Conservation (phyloP, 1,140 invertebrate species). For the Drosophila nigromelanica region DNA sequence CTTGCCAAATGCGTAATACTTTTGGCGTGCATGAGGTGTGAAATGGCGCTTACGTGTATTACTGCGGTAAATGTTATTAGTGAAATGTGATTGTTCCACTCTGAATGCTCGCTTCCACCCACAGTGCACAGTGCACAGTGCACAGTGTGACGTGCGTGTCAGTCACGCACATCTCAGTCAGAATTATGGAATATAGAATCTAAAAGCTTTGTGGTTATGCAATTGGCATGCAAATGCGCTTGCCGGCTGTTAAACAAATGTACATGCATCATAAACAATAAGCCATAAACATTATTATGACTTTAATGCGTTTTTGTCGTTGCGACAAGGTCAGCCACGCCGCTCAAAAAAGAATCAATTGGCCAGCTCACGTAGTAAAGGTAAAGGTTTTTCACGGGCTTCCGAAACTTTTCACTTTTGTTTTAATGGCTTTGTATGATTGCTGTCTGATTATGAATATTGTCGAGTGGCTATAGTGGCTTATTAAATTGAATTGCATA, state of each 20-base stretch:
- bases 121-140: constrained; percentile 4
- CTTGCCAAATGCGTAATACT: constrained; percentile 54
- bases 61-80: constrained; percentile 20
- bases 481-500: constrained; percentile 40
- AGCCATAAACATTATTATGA: constrained; percentile 44
- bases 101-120: constrained; percentile 3
- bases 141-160: constrained; percentile 20
- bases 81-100: constrained; percentile 38
- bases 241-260: constrained; percentile 9
- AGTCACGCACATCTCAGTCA: constrained; percentile 36
- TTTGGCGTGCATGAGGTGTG: constrained; percentile 53
- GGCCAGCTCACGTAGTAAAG: constrained; percentile 51
- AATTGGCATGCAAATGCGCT: constrained; percentile 67
- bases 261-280: constrained; percentile 66
- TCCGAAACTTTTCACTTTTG: constrained; percentile 65
- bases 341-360: constrained; percentile 25
- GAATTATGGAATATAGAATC: constrained; percentile 40
- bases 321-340: constrained; percentile 56
- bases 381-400: constrained; percentile 37
- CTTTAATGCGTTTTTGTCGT: constrained; percentile 40
- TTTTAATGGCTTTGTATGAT: constrained; percentile 18
- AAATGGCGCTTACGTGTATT: constrained; percentile 52
- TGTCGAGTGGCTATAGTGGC: constrained; percentile 7
- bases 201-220: constrained; percentile 58
- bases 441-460: constrained; percentile 34